These are phyloP conservation scores for Megaceryle maxima DNA, from an alignment of 2,113 vertebrate genomes.

Conservation along the genomic window DNA sequence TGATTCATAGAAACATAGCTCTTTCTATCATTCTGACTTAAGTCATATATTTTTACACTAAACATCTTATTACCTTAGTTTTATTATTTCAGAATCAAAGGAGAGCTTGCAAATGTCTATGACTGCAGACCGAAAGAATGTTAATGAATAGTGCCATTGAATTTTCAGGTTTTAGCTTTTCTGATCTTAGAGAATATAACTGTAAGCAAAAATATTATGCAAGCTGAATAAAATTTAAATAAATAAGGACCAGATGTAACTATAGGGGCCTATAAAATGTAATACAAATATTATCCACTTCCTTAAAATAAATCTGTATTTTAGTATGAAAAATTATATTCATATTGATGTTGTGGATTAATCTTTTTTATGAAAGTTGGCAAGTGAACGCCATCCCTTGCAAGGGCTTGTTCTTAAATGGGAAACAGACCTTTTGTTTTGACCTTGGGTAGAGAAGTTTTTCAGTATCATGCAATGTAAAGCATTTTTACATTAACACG, in stretches of 20 bases:
- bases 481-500: slow-evolving; percentile 28
- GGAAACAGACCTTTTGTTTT: slow-evolving; percentile 62
- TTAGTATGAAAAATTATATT: slow-evolving; percentile 76
- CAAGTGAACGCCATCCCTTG: slow-evolving; percentile 42
- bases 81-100: slow-evolving; percentile 79
- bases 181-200: slow-evolving; percentile 69
- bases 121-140: slow-evolving; percentile 74
- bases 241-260: slow-evolving; percentile 78
- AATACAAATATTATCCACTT: slow-evolving; percentile 76
- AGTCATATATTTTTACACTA: slow-evolving; percentile 81
- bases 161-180: slow-evolving; percentile 72
- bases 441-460: slow-evolving; percentile 48
- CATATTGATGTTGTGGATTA: slow-evolving; percentile 67
- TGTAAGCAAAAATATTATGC: slow-evolving; percentile 77
- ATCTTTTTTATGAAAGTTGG: slow-evolving; percentile 66
- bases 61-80: slow-evolving; percentile 79
- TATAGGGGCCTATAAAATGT: slow-evolving; percentile 71
- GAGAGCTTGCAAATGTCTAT: slow-evolving; percentile 71
- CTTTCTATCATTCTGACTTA: slow-evolving; percentile 73
- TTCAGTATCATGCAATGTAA: slow-evolving; percentile 2
- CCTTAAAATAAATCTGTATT: slow-evolving; percentile 73
- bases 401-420: slow-evolving; percentile 52
- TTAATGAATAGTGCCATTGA: slow-evolving; percentile 76
- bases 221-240: slow-evolving; percentile 74
- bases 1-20: slow-evolving; percentile 58